Evolutionary conservation across 2,113 vertebrate genomes (phyloP).

Genomic region (Lates calcarifer): DNA sequence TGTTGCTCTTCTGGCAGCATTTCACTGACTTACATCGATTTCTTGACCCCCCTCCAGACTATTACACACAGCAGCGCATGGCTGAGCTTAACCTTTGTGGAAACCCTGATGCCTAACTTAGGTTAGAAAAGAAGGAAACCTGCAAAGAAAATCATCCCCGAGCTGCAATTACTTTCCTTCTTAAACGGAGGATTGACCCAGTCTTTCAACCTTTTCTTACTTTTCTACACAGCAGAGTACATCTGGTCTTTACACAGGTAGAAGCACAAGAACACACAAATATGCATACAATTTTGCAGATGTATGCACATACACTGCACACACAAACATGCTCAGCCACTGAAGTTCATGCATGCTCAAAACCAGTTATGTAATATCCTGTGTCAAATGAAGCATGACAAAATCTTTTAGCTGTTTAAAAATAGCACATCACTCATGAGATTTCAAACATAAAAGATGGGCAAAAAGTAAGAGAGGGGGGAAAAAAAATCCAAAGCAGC

Average conservation of each 20-base stretch:
- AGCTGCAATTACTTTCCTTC: background rate
- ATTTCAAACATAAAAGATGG: slow-evolving; percentile 61
- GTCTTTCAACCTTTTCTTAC: background rate
- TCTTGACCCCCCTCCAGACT: slow-evolving; percentile 8
- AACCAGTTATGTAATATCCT: slow-evolving; percentile 67
- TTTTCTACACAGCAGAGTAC: background rate
- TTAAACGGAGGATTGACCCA: background rate
- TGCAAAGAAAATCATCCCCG: background rate
- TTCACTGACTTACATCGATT: slow-evolving; percentile 25
- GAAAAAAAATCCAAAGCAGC: slow-evolving; percentile 12
- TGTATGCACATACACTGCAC: background rate
- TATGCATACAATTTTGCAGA: background rate
- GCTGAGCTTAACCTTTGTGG: slow-evolving; percentile 32
- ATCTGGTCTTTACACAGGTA: background rate
- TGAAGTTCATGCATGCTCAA: slow-evolving; percentile 47
- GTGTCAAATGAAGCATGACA: slow-evolving; percentile 71
- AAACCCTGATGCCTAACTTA: slow-evolving; percentile 18
- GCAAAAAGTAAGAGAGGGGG: slow-evolving; percentile 16
- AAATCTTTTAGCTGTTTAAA: slow-evolving; percentile 71
- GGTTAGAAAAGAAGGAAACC: background rate
- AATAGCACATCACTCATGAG: slow-evolving; percentile 73
- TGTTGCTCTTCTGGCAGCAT: slow-evolving; percentile 36
- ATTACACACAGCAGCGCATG: background rate
- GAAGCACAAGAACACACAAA: slow-evolving; percentile 10
- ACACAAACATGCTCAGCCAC: background rate